Conservation (phyloP, 37 sponge, comb jelly and placozoan genomes). For the Crambe crambe region DNA sequence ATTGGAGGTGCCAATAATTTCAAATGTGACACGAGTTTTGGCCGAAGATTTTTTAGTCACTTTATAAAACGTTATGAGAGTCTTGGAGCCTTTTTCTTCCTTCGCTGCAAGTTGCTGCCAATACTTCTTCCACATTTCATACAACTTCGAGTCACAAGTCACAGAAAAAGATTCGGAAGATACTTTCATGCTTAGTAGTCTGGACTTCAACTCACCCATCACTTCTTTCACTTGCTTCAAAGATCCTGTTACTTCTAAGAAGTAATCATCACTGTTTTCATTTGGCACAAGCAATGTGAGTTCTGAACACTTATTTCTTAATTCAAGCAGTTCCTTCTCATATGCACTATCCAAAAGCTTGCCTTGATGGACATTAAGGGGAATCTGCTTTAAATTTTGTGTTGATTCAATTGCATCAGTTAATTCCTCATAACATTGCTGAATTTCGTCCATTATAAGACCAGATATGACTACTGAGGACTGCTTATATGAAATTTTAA, state of each 20-base stretch:
- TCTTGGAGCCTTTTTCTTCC: slow-evolving; percentile 12
- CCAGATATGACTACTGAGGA: slow-evolving; percentile 27
- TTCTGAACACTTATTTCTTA: slow-evolving; percentile 14
- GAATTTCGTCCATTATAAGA: slow-evolving; percentile 21
- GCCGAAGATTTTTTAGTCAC: too few relatives aligned
- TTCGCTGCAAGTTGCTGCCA: slow-evolving; percentile 28
- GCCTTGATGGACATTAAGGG: slow-evolving; percentile 12
- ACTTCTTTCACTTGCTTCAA: slow-evolving; percentile 25
- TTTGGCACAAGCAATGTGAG: too few relatives aligned
- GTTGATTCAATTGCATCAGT: too few relatives aligned
- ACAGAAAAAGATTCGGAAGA: slow-evolving; percentile 23
- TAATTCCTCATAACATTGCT: too few relatives aligned
- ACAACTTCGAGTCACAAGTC: neutral
- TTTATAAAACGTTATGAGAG: slow-evolving; percentile 21
- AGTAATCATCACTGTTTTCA: too few relatives aligned
- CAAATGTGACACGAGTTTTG: neutral
- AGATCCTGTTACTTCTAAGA: slow-evolving; percentile 24
- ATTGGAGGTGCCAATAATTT: slow-evolving; percentile 11
- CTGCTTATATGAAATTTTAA: neutral
- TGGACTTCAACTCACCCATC: neutral
- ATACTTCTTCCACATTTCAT: slow-evolving; percentile 32
- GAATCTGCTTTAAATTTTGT: too few relatives aligned
- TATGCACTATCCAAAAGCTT: slow-evolving; percentile 7
- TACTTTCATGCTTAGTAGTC: neutral
- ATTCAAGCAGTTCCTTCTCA: slow-evolving; percentile 1